Evolutionary conservation across 1,140 invertebrate species (phyloP).

Genomic region (Formica exsecta): DNA sequence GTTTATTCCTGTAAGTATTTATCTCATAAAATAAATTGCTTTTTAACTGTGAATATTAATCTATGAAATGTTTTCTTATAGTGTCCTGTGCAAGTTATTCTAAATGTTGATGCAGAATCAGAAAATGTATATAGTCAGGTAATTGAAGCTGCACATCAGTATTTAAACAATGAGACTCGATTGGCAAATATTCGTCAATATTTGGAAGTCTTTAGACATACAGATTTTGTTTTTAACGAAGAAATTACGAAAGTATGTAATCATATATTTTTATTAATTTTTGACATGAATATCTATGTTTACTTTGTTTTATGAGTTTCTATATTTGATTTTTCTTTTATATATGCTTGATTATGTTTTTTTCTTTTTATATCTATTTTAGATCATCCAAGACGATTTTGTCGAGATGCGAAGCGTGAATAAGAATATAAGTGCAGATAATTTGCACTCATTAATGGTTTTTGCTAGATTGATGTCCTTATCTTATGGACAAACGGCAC

Average conservation of each 20-base stretch:
- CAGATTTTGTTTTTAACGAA: conserved; percentile 89
- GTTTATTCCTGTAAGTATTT: conserved; percentile 90
- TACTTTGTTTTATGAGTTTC: conserved; percentile 1
- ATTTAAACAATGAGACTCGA: conserved; percentile 89
- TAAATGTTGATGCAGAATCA: conserved; percentile 87
- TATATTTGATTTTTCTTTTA: not conserved
- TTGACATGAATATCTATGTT: conserved; percentile 26
- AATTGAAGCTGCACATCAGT: conserved; percentile 89
- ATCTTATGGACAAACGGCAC: conserved; percentile 88
- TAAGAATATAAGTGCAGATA: conserved; percentile 89
- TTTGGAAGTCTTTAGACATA: conserved; percentile 88
- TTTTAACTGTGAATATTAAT: conserved; percentile 1
- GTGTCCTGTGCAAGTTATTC: conserved; percentile 89
- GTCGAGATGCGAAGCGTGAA: conserved; percentile 89
- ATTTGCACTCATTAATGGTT: conserved; percentile 92
- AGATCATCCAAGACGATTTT: conserved; percentile 95
- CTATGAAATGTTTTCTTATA: conserved; percentile 80
- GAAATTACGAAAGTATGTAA: conserved; percentile 89
- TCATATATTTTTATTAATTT: conserved; percentile 13
- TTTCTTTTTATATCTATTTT: conserved; percentile 73
- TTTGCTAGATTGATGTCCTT: conserved; percentile 91
- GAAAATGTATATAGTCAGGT: conserved; percentile 87
- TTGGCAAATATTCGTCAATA: conserved; percentile 91
- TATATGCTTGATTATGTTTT: not conserved
- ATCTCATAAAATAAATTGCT: not conserved